These are phyloP conservation scores for Bufotes viridis DNA, from an alignment of 2,797 vertebrate species.

Conservation along the genomic window DNA sequence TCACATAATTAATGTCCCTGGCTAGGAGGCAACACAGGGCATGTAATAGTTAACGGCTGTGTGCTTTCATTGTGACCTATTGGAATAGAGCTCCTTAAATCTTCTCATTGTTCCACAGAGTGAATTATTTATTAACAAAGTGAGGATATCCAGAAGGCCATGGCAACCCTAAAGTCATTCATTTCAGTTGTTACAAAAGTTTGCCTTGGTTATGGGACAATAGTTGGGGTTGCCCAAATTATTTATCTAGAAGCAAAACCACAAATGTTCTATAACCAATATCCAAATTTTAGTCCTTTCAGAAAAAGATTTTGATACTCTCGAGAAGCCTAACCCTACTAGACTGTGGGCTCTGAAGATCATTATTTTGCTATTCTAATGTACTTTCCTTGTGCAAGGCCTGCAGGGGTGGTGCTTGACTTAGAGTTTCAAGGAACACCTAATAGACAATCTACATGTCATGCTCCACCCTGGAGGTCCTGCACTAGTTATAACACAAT, in stretches of 20 bases:
- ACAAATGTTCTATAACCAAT: neutral
- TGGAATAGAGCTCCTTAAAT: neutral
- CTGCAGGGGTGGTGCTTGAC: no score
- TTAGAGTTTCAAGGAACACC: no score
- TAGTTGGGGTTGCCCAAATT: neutral
- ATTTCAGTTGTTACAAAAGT: neutral
- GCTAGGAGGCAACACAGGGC: constrained; percentile 1
- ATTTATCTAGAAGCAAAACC: neutral
- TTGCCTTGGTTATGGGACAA: accelerated
- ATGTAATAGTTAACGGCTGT: constrained; percentile 17
- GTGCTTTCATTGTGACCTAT: constrained; percentile 5
- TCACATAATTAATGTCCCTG: constrained; percentile 3
- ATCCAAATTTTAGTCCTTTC: neutral
- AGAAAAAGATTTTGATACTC: neutral
- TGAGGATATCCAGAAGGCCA: neutral
- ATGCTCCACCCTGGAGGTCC: no score
- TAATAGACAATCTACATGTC: no score
- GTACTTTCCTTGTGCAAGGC: neutral
- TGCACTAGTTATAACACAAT: no score
- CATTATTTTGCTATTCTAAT: neutral
- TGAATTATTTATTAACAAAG: neutral
- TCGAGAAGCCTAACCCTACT: neutral
- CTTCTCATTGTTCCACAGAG: neutral
- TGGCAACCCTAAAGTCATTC: neutral
- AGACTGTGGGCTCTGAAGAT: neutral